Evolutionary conservation across 53 echinoderm and acorn worm species (phyloP), one percentile per base, ranked within the genome.

Genomic region (Crossaster papposus): DNA sequence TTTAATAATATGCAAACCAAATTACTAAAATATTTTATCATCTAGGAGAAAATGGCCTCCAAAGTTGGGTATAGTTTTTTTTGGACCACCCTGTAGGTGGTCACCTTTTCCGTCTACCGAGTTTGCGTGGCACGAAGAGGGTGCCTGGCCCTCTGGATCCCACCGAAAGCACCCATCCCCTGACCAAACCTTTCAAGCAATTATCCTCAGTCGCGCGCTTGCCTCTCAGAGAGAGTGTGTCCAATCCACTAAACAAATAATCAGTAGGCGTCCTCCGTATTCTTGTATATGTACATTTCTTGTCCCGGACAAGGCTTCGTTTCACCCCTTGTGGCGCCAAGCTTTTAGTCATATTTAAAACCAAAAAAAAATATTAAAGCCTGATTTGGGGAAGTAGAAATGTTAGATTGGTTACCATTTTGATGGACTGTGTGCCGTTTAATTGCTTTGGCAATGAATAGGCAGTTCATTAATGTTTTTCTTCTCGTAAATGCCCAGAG

Each of bases 301-400:
- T 58, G 58, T 15, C 24, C 35, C 33, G 44, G 6, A 44, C 5
- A 36, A 74, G 14, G 20, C 15, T 7, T 74, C 28, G 0, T 68
- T 74, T 74, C 36, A 14, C 14, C 75, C 36, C 34, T 33, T 35
- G 33, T 20, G 75, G 75, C 75, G 75, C 75, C 75, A 74, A 74
- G 35, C 18, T 74, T 74, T 74, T n/a, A 2, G 28, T 62, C 62
- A 20, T 62, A 62, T 23, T 8, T 62, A 28, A 24, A 23, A 10
- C 64, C 1, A 68, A 20, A 11, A 20, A n/a, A 10, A 28, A 26
- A 68, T 68, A 28, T 24, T 26, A 3, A 28, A 68, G 28, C 10
- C 4, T 26, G 68, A 3, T 0, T 10, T n/a, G 68, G 2, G 17
- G 4, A 26, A 26, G 24, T 0, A 68, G 24, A 26, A n/a, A 28